phyloP scores from a whole-genome alignment of 2,888 invertebrate genomes.

The Aricia artaxerxes region DNA sequence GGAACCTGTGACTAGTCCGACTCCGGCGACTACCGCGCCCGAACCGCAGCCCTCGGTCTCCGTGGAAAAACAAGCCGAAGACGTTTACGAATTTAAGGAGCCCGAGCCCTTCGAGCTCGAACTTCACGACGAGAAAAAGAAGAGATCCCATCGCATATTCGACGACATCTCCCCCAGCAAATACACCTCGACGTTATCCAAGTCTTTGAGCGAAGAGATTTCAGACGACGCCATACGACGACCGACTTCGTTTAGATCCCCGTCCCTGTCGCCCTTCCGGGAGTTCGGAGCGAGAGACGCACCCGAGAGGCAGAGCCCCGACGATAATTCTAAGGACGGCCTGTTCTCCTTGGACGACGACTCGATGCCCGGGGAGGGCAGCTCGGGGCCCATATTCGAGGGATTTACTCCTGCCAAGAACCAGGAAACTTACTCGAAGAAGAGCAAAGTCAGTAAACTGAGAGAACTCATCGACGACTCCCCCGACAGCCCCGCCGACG shows the following conservation, averaged over 20 bases:
- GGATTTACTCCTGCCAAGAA: constrained; percentile 81
- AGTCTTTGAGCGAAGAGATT: constrained; percentile 80
- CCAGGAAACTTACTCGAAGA: constrained; percentile 78
- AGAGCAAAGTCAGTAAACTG: constrained; percentile 71
- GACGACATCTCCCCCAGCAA: constrained; percentile 76
- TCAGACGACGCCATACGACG: constrained; percentile 65
- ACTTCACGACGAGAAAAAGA: constrained; percentile 81
- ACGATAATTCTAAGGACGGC: constrained; percentile 82
- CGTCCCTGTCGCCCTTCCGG: constrained; percentile 71
- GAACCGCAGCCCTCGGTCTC: constrained; percentile 51
- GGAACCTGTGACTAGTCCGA: constrained; percentile 47
- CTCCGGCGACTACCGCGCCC: constrained; percentile 43
- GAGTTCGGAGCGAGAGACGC: constrained; percentile 76
- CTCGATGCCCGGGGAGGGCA: constrained; percentile 79
- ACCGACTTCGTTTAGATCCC: constrained; percentile 61
- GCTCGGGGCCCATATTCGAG: constrained; percentile 75
- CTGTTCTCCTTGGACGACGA: constrained; percentile 82
- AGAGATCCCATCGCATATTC: constrained; percentile 73
- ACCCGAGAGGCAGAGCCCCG: constrained; percentile 82
- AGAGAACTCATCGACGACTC: constrained; percentile 74
- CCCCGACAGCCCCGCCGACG: constrained; percentile 74
- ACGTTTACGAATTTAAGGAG: constrained; percentile 94
- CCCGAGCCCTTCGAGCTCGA: constrained; percentile 94
- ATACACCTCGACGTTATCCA: constrained; percentile 69
- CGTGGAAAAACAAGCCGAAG: constrained; percentile 74